A percentile compares a stretch with the other conserved stretches of the same genome.
Conservation (phyloP, 2,113 vertebrate species). For the Pseudorasbora parva region DNA sequence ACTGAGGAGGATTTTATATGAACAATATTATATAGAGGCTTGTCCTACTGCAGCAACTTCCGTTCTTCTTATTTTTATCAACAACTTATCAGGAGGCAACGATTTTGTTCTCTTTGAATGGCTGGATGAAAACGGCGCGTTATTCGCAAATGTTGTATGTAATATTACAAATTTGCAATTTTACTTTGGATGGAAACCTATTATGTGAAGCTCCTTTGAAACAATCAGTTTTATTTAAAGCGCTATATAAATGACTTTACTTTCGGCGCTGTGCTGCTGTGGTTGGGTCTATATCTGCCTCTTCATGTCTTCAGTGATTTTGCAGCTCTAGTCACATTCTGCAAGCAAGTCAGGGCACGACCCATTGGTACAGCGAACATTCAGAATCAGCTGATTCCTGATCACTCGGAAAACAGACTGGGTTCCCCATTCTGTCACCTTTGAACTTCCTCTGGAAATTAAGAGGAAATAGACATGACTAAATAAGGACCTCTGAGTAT, state of each 20-base stretch:
- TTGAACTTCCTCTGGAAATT: conserved; percentile 24
- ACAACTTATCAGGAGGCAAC: too few relatives aligned
- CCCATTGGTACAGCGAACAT: background rate
- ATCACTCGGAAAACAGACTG: conserved; percentile 22
- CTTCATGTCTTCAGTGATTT: conserved; percentile 14
- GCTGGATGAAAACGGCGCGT: too few relatives aligned
- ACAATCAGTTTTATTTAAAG: background rate
- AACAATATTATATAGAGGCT: too few relatives aligned
- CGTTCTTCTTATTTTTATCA: too few relatives aligned
- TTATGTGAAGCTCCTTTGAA: background rate
- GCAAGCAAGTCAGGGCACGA: background rate
- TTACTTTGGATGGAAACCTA: too few relatives aligned
- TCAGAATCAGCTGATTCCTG: conserved; percentile 26
- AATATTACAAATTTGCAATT: too few relatives aligned
- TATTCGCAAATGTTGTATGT: too few relatives aligned
- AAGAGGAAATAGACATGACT: conserved; percentile 1
- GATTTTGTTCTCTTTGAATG: too few relatives aligned
- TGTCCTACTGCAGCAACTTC: too few relatives aligned
- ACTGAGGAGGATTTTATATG: too few relatives aligned
- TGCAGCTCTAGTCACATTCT: background rate
- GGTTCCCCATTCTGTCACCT: conserved; percentile 25
- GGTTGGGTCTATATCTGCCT: background rate
- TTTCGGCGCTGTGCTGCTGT: background rate
- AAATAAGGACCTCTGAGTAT: background rate
- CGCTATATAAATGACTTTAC: background rate